phyloP scores from a whole-genome alignment of 2,888 invertebrate genomes.

The Perizoma flavofasciatum region DNA sequence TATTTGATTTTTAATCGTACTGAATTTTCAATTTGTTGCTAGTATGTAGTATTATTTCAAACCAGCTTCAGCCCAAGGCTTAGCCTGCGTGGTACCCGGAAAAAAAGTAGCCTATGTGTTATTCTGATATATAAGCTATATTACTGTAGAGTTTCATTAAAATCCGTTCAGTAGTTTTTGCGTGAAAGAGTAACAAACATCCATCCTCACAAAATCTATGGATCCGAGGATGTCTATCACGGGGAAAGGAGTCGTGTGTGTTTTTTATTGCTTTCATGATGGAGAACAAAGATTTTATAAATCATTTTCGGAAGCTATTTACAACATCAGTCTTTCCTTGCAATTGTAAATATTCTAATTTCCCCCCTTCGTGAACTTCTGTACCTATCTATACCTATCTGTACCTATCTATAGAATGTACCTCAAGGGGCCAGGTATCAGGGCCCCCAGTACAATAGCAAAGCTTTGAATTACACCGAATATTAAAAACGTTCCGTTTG shows the following conservation, averaged over 20 bases:
- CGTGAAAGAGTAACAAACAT: no score
- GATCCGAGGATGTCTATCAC: no score
- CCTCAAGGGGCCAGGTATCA: slow-evolving; percentile 38
- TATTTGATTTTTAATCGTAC: slow-evolving; percentile 23
- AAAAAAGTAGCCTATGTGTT: no score
- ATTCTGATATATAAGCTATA: no score
- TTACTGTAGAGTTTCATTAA: no score
- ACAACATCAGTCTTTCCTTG: slow-evolving; percentile 18
- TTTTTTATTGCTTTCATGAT: no score
- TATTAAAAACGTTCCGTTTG: slow-evolving; percentile 74
- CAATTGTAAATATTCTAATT: slow-evolving; percentile 27
- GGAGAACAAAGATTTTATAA: no score
- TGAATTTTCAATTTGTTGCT: slow-evolving; percentile 18
- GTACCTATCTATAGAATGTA: slow-evolving; percentile 6
- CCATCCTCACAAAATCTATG: no score
- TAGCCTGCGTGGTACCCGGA: no score
- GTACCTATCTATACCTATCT: slow-evolving; percentile 15
- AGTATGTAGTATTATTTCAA: neutral
- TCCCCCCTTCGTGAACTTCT: slow-evolving; percentile 21
- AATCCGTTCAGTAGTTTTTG: no score
- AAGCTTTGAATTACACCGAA: slow-evolving; percentile 70
- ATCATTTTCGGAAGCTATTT: slow-evolving; percentile 6
- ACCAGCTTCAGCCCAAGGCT: no score
- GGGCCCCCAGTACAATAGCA: slow-evolving; percentile 75
- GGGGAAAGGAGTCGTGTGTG: no score